A percentile compares a stretch with the other conserved stretches of the same genome.
Conservation (phyloP, 2,888 invertebrate species). For the Baronia brevicornis region DNA sequence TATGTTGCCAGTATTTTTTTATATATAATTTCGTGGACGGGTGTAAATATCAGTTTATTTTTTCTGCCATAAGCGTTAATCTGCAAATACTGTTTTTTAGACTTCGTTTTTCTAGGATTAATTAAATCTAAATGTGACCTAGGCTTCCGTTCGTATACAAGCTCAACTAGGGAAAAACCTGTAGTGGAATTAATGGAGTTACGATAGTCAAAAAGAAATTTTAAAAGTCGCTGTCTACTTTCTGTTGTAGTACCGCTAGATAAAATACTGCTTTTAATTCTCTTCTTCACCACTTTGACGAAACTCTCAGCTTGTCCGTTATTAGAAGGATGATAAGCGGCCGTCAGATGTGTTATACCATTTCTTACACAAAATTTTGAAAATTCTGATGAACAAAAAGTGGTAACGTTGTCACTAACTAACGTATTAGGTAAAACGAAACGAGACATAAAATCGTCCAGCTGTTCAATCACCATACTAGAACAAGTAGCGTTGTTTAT, state of each 20-base stretch:
- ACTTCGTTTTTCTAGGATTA: no score
- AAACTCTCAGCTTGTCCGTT: constrained; percentile 20
- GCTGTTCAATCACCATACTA: constrained; percentile 10
- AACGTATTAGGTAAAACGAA: constrained; percentile 12
- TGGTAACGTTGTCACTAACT: constrained; percentile 15
- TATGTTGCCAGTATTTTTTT: no score
- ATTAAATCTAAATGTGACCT: constrained; percentile 12
- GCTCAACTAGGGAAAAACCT: constrained; percentile 7
- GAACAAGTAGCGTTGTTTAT: background rate
- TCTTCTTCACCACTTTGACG: constrained; percentile 22
- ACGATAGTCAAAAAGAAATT: constrained; percentile 18
- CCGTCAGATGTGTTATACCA: constrained; percentile 17
- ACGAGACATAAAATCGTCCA: constrained; percentile 7
- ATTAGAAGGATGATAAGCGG: constrained; percentile 18
- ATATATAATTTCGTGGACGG: no score
- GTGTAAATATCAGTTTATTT: no score
- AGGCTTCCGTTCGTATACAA: constrained; percentile 10
- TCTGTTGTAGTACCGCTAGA: constrained; percentile 3
- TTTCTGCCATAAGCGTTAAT: no score
- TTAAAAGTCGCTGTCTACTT: constrained; percentile 11
- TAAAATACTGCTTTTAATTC: constrained; percentile 15
- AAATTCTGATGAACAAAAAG: constrained; percentile 16
- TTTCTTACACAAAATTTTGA: constrained; percentile 15
- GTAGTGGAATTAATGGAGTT: constrained; percentile 17
- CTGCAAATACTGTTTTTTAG: no score